Conservation (phyloP, 2,888 invertebrate species). For the Aleiodes testaceus region DNA sequence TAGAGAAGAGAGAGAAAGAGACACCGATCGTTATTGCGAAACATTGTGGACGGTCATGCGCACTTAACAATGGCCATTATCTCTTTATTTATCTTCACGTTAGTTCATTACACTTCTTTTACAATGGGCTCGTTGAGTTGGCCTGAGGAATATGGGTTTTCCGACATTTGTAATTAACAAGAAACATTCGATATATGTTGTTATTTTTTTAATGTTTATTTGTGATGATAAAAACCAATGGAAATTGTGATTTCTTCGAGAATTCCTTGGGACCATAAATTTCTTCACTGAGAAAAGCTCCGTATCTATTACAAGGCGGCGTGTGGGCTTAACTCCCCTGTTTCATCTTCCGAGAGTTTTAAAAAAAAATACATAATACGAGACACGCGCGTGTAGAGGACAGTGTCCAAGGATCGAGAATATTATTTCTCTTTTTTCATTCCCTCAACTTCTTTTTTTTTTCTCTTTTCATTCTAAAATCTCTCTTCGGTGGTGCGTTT, state of each 20-base stretch:
- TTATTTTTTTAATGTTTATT: neutral
- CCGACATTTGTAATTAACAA: slow-evolving; percentile 18
- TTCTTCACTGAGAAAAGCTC: slow-evolving; percentile 10
- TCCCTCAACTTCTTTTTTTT: neutral
- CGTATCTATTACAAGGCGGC: slow-evolving; percentile 46
- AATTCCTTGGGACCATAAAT: neutral
- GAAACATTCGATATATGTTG: neutral
- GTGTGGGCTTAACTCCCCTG: slow-evolving; percentile 12
- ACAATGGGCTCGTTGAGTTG: slow-evolving; percentile 21
- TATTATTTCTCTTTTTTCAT: slow-evolving; percentile 33
- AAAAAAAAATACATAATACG: slow-evolving; percentile 8
- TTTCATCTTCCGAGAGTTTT: neutral
- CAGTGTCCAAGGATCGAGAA: slow-evolving; percentile 33
- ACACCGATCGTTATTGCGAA: slow-evolving; percentile 35
- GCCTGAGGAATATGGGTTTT: neutral
- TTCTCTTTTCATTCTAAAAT: neutral
- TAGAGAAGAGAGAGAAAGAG: neutral
- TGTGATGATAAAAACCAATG: too few species aligned
- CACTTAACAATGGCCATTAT: slow-evolving; percentile 45
- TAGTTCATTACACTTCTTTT: slow-evolving; percentile 29
- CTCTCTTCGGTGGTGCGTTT: slow-evolving; percentile 45
- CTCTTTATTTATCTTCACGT: slow-evolving; percentile 22
- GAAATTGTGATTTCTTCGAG: neutral
- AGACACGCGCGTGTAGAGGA: slow-evolving; percentile 40
- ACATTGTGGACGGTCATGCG: slow-evolving; percentile 36